phyloP scores from a whole-genome alignment of 2,888 invertebrate genomes.

The Lycia hirtaria region DNA sequence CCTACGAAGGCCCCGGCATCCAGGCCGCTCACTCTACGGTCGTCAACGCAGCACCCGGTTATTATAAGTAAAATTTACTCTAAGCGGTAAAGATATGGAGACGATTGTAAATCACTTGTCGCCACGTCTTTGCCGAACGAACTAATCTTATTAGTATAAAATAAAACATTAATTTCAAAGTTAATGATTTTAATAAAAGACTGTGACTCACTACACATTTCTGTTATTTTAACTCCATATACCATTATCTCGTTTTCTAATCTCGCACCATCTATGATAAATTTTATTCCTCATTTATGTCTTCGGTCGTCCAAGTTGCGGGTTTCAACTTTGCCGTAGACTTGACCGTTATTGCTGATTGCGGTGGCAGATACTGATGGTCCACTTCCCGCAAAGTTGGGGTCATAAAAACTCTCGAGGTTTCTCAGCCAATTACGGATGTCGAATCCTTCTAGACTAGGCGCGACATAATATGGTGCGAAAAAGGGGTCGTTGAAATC shows the following conservation, averaged over 20 bases:
- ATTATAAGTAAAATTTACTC: conserved; percentile 53
- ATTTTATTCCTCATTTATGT: conserved; percentile 14
- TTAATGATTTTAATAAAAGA: conserved; percentile 55
- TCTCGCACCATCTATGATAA: neutral
- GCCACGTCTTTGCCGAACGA: conserved; percentile 56
- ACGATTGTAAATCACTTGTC: conserved; percentile 71
- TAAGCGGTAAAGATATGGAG: conserved; percentile 57
- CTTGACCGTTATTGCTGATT: conserved; percentile 63
- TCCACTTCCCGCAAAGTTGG: conserved; percentile 49
- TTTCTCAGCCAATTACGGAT: conserved; percentile 59
- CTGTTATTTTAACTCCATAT: conserved; percentile 24
- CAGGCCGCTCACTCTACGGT: conserved; percentile 69
- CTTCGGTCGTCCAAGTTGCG: conserved; percentile 53
- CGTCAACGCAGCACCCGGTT: conserved; percentile 58
- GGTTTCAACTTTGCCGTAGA: conserved; percentile 61
- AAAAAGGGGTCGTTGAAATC: conserved; percentile 51
- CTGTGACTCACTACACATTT: conserved; percentile 34
- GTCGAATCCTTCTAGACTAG: conserved; percentile 54
- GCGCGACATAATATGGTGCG: conserved; percentile 57
- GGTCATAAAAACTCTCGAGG: conserved; percentile 58
- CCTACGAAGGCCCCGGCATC: conserved; percentile 65
- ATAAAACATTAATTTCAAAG: conserved; percentile 9
- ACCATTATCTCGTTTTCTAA: conserved; percentile 8
- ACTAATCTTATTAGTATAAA: neutral
- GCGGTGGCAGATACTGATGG: conserved; percentile 54